Percentiles rank a stretch among this genome's conserved stretches.
phyloP scores from a whole-genome alignment of 2,888 invertebrate genomes.

The Thymelicus acteon region DNA sequence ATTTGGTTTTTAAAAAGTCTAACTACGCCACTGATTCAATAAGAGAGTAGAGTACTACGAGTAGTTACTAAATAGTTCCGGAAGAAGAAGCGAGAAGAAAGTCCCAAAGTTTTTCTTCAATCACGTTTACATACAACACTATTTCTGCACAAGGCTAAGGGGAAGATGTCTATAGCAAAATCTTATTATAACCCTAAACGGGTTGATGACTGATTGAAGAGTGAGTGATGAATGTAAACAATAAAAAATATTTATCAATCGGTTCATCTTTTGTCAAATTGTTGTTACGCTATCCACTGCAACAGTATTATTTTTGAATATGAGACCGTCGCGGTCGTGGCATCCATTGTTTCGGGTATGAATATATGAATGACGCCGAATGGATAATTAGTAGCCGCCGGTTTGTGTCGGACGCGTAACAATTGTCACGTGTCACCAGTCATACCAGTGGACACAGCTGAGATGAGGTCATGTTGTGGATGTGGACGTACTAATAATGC shows the following conservation, averaged over 20 bases:
- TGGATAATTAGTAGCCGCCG: constrained; percentile 42
- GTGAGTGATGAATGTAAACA: not conserved
- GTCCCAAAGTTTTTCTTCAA: too few relatives aligned
- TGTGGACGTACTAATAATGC: too few relatives aligned
- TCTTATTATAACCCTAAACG: too few relatives aligned
- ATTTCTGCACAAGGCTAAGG: too few relatives aligned
- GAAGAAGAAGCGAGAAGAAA: too few relatives aligned
- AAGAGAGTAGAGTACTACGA: too few relatives aligned
- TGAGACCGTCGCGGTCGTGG: constrained; percentile 27
- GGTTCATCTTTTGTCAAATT: not conserved
- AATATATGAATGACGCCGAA: constrained; percentile 47
- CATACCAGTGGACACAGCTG: not conserved
- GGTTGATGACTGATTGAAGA: too few relatives aligned
- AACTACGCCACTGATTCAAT: too few relatives aligned
- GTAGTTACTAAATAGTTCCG: too few relatives aligned
- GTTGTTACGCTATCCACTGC: not conserved
- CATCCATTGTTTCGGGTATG: constrained; percentile 52
- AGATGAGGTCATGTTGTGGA: not conserved
- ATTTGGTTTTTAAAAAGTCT: too few relatives aligned
- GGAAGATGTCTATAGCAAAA: too few relatives aligned
- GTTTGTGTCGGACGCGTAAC: constrained; percentile 2
- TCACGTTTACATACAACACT: too few relatives aligned
- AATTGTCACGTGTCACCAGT: not conserved
- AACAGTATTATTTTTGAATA: constrained; percentile 11
- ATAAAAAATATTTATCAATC: not conserved